Evolutionary conservation across 2,797 vertebrate species (phyloP).

Genomic region (Lagodon rhomboides): DNA sequence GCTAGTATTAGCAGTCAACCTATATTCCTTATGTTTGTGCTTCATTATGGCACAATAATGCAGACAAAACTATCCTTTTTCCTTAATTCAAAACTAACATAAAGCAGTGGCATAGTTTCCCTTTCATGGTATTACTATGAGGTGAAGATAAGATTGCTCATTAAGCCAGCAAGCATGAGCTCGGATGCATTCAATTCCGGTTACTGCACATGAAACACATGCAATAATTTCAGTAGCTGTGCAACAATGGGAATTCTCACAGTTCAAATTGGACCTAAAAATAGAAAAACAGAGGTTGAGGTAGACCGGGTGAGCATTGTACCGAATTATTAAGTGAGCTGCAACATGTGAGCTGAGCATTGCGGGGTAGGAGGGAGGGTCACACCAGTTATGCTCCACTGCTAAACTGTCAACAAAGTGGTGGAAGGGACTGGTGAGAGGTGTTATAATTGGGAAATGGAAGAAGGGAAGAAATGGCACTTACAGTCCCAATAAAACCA

Average conservation of each 20-base stretch:
- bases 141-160: constrained; percentile 18
- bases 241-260: constrained; percentile 11
- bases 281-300: constrained; percentile 17
- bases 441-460: constrained; percentile 44
- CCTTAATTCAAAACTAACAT: constrained; percentile 1
- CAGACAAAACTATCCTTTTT: not conserved
- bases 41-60: not conserved
- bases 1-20: not conserved
- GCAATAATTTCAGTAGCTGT: constrained; percentile 15
- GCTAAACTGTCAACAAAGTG: constrained; percentile 22
- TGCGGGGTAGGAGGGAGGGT: not conserved
- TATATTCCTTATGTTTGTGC: not conserved
- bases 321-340: constrained; percentile 31
- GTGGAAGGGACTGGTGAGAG: not conserved
- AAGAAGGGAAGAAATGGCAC: not conserved
- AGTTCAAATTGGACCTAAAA: constrained; percentile 34
- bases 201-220: constrained; percentile 35
- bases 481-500: not conserved
- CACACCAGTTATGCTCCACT: constrained; percentile 26
- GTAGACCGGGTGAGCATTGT: constrained; percentile 5
- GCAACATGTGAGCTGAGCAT: constrained; percentile 29
- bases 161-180: not conserved
- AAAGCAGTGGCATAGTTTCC: not conserved
- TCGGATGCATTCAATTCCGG: not conserved
- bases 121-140: constrained; percentile 13